Base-by-base conservation (phyloP, 2,797 vertebrate genomes). In the Notolepis coatsorum region DNA sequence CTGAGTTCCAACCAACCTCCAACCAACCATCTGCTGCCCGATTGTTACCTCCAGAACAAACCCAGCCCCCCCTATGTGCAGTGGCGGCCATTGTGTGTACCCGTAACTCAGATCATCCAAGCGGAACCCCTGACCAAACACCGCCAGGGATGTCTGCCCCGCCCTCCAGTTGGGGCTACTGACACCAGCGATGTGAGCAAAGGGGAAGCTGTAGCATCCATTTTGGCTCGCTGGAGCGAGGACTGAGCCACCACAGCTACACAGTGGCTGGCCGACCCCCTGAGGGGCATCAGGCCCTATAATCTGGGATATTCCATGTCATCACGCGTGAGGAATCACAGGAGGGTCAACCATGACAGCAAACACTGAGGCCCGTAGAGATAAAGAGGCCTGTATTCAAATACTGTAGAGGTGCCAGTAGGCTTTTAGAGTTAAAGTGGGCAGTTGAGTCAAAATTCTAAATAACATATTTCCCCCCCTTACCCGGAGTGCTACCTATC, bases 21-120 rank as follows among this genome's bases (percentile, higher is more conserved):
- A 61, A 73, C 73, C 56, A 62, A 62, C 70, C 81, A 84, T 87
- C 84, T 84, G 79, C 71, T 73, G 41, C 80, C 69, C 51, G 53
- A 55, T 57, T 65, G 66, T 81, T 69, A 58, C 46, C 45, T 21
- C 27, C 57, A 59, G 48, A 63, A 72, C 75, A 76, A 68, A 65
- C 35, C 7, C n/a, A 41, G 27, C 48, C 49, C 49, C 42, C 7
- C 49, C 42, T 5, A 2, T 25, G 38, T 7, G 35, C 28, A 20
- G 35, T 33, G 20, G 38, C 23, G 4, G 10, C 58, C 64, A 18
- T 65, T 49, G 52, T 72, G 39, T 39, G 27, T 28, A 15, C 18
- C 13, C 21, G 55, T 46, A 56, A 66, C 61, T 81, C 65, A 60
- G 76, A 73, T 80, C 77, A 67, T 41, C 57, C 38, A 63, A 75